Conservation (phyloP, 2,797 vertebrate species). For the Gambusia yucatana region DNA sequence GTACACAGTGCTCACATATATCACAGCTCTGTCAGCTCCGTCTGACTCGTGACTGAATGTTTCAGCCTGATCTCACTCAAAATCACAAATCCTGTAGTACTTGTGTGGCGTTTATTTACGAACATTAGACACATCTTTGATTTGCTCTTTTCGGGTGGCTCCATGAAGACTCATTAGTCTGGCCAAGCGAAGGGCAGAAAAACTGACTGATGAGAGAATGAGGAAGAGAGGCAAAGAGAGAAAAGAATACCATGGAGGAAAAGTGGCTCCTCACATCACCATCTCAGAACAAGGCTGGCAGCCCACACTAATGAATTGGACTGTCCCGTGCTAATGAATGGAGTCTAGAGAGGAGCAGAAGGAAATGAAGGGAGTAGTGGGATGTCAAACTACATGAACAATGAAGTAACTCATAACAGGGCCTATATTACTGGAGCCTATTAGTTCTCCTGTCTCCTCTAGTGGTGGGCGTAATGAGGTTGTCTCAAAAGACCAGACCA, state of each 20-base stretch:
- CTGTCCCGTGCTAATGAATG: slow-evolving; percentile 74
- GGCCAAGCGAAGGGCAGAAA: slow-evolving; percentile 33
- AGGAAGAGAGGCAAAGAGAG: slow-evolving; percentile 17
- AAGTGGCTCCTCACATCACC: slow-evolving; percentile 39
- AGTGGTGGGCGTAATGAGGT: slow-evolving; percentile 69
- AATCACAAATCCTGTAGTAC: slow-evolving; percentile 34
- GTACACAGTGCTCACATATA: slow-evolving; percentile 71
- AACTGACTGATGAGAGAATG: slow-evolving; percentile 40
- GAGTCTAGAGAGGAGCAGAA: slow-evolving; percentile 61
- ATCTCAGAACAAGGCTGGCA: slow-evolving; percentile 53
- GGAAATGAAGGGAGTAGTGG: slow-evolving; percentile 71
- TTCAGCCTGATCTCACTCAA: slow-evolving; percentile 44
- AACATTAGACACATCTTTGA: slow-evolving; percentile 21
- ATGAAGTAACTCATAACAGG: slow-evolving; percentile 74
- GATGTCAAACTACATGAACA: slow-evolving; percentile 69
- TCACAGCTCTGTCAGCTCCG: slow-evolving; percentile 61
- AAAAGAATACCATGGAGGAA: slow-evolving; percentile 6
- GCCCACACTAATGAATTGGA: slow-evolving; percentile 72
- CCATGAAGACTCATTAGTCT: slow-evolving; percentile 39
- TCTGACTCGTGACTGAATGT: slow-evolving; percentile 58
- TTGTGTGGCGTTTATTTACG: slow-evolving; percentile 10
- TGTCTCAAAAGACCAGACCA: slow-evolving; percentile 52
- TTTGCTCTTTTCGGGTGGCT: slow-evolving; percentile 29
- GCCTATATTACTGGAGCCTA: slow-evolving; percentile 65
- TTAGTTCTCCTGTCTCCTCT: slow-evolving; percentile 70